These are phyloP conservation scores for Cheilosia pagana DNA, from an alignment of 2,888 invertebrate species.

Conservation along the genomic window DNA sequence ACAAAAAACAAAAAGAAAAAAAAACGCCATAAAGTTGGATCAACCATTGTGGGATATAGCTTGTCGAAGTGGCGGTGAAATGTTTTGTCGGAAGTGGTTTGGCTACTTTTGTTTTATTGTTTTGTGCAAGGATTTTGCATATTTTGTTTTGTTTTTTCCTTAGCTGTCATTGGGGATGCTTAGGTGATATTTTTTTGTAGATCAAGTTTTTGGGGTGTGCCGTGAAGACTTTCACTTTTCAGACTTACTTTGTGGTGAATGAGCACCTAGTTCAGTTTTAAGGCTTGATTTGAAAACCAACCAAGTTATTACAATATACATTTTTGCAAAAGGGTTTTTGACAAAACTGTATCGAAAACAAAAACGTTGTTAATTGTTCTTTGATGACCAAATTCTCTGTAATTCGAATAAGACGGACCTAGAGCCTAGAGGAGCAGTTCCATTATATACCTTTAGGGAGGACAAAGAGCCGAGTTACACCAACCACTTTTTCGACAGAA, in stretches of 20 bases:
- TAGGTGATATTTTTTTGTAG: slow-evolving; percentile 19
- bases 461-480: no score
- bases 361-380: no score
- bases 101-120: slow-evolving; percentile 49
- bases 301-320: no score
- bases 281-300: background rate
- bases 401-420: no score
- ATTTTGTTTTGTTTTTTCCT: slow-evolving; percentile 3
- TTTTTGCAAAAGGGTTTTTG: no score
- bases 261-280: background rate
- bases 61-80: background rate
- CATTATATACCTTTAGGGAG: no score
- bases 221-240: slow-evolving; percentile 40
- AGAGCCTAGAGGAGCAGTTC: no score
- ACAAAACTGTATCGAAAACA: no score
- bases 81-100: slow-evolving; percentile 12
- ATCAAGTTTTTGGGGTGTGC: slow-evolving; percentile 16
- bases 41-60: slow-evolving; percentile 2
- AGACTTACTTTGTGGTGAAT: slow-evolving; percentile 10
- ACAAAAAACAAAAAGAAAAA: slow-evolving; percentile 29
- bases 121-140: slow-evolving; percentile 55
- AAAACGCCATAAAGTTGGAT: background rate
- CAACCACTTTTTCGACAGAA: no score
- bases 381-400: no score
- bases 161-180: slow-evolving; percentile 39